phyloP scores from a whole-genome alignment of 2,113 vertebrate species.

The Chloropsis cyanopogon region DNA sequence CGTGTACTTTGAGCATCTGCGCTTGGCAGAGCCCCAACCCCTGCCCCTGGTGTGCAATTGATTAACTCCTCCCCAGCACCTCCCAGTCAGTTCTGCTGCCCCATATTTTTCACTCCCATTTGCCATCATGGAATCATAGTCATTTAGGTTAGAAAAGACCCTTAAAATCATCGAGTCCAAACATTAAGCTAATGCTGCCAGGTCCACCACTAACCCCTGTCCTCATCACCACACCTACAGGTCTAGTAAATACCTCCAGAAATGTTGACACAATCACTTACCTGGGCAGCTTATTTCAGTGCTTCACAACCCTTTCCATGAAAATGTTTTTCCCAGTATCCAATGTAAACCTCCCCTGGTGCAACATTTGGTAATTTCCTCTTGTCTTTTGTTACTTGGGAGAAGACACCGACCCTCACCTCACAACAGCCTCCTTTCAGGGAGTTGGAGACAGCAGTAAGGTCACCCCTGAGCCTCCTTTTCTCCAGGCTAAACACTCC shows the following conservation, averaged over 20 bases:
- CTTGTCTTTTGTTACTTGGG: background rate
- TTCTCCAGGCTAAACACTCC: background rate
- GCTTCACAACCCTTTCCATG: background rate
- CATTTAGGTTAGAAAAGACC: background rate
- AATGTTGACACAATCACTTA: background rate
- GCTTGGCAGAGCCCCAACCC: background rate
- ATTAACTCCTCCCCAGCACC: background rate
- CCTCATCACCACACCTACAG: background rate
- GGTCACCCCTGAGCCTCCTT: background rate
- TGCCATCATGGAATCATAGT: background rate
- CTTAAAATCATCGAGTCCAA: background rate
- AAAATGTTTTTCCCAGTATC: background rate
- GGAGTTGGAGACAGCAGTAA: background rate
- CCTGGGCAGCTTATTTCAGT: background rate
- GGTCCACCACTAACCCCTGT: background rate
- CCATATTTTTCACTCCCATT: background rate
- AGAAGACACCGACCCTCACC: background rate
- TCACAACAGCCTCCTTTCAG: background rate
- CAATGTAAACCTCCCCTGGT: background rate
- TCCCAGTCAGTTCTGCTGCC: background rate
- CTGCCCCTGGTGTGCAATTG: background rate
- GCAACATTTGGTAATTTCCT: background rate
- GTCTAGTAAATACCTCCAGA: background rate
- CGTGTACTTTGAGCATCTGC: background rate
- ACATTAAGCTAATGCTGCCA: background rate